phyloP scores from a whole-genome alignment of 2,888 invertebrate species.

The Malthinus seriepunctatus region DNA sequence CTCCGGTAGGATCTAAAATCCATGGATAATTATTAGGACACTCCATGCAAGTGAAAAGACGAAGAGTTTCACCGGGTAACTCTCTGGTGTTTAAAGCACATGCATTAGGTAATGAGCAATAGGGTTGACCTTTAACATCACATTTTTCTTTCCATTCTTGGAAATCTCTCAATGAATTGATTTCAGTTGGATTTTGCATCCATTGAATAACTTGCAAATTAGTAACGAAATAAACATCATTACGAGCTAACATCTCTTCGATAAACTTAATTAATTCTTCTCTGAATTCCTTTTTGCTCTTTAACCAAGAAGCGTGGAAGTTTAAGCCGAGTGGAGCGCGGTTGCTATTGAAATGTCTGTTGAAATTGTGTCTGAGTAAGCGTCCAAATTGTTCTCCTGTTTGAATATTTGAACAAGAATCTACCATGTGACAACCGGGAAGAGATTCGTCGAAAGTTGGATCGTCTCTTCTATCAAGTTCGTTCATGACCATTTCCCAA shows the following conservation, averaged over 20 bases:
- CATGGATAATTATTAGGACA: constrained; percentile 95
- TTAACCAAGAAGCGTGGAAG: constrained; percentile 95
- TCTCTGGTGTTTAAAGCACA: constrained; percentile 89
- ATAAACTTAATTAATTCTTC: constrained; percentile 91
- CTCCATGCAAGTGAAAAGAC: constrained; percentile 94
- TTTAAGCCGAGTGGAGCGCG: constrained; percentile 90
- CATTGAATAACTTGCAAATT: constrained; percentile 89
- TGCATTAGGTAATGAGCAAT: constrained; percentile 89
- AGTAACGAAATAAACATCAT: constrained; percentile 92
- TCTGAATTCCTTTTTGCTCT: constrained; percentile 90
- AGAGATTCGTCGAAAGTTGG: constrained; percentile 91
- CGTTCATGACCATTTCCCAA: constrained; percentile 98
- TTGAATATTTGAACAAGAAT: constrained; percentile 92
- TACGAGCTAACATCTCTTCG: constrained; percentile 86
- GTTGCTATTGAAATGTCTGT: constrained; percentile 91
- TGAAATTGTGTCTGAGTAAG: constrained; percentile 91
- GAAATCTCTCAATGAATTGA: constrained; percentile 85
- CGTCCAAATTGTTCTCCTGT: constrained; percentile 88
- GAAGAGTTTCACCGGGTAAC: constrained; percentile 87
- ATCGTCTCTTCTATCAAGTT: constrained; percentile 90
- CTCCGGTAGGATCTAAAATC: constrained; percentile 93
- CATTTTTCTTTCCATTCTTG: constrained; percentile 96
- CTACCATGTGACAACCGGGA: constrained; percentile 93
- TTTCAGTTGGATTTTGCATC: constrained; percentile 94
- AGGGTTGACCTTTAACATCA: constrained; percentile 91